Base-by-base conservation (phyloP, 2,888 invertebrate species). In the Lasioglossum morio region DNA sequence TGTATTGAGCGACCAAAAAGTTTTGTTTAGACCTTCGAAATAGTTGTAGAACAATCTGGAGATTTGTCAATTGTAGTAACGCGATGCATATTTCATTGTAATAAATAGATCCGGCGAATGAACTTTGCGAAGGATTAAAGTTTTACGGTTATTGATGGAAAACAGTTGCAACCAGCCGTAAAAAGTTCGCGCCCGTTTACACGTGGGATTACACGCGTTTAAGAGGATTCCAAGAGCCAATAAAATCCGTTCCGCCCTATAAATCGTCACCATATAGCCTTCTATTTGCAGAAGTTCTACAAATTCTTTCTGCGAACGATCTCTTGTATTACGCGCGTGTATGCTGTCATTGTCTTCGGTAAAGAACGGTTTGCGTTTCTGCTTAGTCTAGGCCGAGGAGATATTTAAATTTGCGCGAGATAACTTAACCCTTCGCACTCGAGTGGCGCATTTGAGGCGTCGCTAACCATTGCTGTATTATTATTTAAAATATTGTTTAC, bases 81-180 rank as follows among this genome's bases (percentile, higher is more conserved):
- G 53, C n/a, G 10, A 10, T n/a, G n/a, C 10, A 19, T 57, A 57
- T n/a, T 57, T 57, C 53, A 57, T n/a, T 10, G 3, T 57, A 57
- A 84, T 73, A 89, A 84, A 87, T 86, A 80, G 43, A 66, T 46
- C 46, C 60, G 69, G 4, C 73, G 79, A 37, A 34, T 30, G 53
- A 79, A 77, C 30, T 70, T 72, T 66, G 30, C 53, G 46, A 72
- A 48, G 60, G 76, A 85, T 79, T 89, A 82, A 48, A 79, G 48
- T 74, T 40, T 48, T 48, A 66, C 48, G 10, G 40, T 77, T 85
- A 77, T 85, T 43, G 80, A 77, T 34, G 60, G 74, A 66, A 75
- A 85, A 80, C 69, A 53, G 66, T 53, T 10, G 74, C 76, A 74
- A 74, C 34, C 73, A 23, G 10, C 4, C n/a, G 27, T 69, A 85